Evolutionary conservation across 2,113 vertebrate genomes (phyloP), one percentile per base, ranked within the genome.

Genomic region (Sitta europaea): DNA sequence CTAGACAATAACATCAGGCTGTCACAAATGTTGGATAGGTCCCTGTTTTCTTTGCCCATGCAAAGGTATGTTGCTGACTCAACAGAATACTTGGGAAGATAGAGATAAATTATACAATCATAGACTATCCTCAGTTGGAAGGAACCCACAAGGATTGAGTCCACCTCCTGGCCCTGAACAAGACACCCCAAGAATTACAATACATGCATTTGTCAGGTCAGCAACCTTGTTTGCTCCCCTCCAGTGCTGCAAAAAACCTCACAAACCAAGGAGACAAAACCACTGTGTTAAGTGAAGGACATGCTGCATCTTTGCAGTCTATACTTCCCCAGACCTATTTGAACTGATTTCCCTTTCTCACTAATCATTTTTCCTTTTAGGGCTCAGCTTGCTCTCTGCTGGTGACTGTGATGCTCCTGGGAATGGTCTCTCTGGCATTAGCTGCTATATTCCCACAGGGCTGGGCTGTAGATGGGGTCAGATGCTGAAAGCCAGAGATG

Each of bases 401-500:
- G 63, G 7, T 42, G n/a, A 6, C 6, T 10, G 25, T 1, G 3
- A 23, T 43, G 55, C 0, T 6, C 8, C 50, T 18, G 23, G 38
- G 20, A 36, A 27, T 0, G 0, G 31, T 65, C 20, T 67, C 48
- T 63, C 25, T 65, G 63, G 47, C 79, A 16, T 53, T 28, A 65
- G 24, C 31, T 59, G 27, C 50, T 47, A 4, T 16, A 3, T 86
- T 59, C 35, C 47, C 21, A 35, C 0, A 2, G 57, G 36, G 18
- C 40, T 86, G 78, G 66, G 21, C n/a, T 94, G 28, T 15, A 33
- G 45, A 16, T 45, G 38, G 47, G 22, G 3, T 73, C 47, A n/a
- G 21, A 36, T 8, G 0, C 50, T 51, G 43, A 43, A 29, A 80
- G 8, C 4, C n/a, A 76, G 54, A 50, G 14, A 23, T 7, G 58